Evolutionary conservation across 2,113 vertebrate species (phyloP), one percentile per base, ranked within the genome.

Genomic region (Hyla sarda): DNA sequence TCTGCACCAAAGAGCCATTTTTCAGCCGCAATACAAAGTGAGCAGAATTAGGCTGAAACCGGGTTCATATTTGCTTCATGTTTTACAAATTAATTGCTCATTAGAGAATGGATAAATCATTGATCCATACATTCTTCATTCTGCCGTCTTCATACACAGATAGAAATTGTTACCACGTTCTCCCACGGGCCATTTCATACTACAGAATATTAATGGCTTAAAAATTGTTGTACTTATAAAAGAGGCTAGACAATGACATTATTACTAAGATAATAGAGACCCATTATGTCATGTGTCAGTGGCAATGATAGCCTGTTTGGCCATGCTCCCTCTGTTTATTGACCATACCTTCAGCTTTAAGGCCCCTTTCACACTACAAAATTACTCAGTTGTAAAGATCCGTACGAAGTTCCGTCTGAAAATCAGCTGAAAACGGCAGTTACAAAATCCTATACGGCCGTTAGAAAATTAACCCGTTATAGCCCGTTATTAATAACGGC

Each of bases 81-180:
- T 67, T 72, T 41, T 37, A 67, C 48, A 54, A 67, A 82, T 82
- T 71, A 82, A 82, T 50, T 82, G 65, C 62, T 72, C 41, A 71
- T 72, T 82, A 72, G 41, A 82, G 28, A 72, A 23, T 6, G 30
- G 21, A 34, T 82, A 54, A 45, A 34, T 30, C 45, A 82, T 82
- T 71, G 47, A 77, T 32, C 50, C 25, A 54, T 54, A 54, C 30
- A 77, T 77, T 28, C 34, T 30, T 54, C 30, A 77, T 71, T 71
- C 67, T 41, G 67, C 32, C 32, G 67, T 41, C 7, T 41, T 11
- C 67, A 71, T 41, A 41, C 34, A 23, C 32, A 71, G 67, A 41
- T 13, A 71, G 23, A 23, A 71, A 71, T 37, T 41, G 30, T 41
- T 71, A 37, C 32, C 9, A 23, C 32, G 34, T 71, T 41, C 21